Conservation (phyloP, 2,888 invertebrate species). For the Campoletis raptor region DNA sequence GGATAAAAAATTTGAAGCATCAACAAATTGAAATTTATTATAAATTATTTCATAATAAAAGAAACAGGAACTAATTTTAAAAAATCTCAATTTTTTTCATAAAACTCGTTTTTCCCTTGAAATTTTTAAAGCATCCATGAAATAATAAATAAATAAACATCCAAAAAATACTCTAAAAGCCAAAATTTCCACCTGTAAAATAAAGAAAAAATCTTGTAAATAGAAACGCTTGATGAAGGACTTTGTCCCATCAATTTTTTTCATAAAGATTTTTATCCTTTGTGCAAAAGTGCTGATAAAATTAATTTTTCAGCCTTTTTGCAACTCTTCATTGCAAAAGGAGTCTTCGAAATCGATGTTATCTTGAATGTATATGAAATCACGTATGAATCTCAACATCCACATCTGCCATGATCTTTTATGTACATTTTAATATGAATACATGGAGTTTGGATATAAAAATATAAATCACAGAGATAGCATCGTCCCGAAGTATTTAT, state of each 20-base stretch:
- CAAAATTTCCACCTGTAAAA: neutral
- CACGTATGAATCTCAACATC: neutral
- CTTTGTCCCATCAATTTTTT: neutral
- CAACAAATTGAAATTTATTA: neutral
- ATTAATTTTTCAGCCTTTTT: neutral
- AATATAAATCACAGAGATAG: neutral
- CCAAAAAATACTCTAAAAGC: neutral
- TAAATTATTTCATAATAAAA: neutral
- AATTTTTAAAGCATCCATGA: neutral
- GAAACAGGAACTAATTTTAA: neutral
- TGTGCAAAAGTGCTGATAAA: neutral
- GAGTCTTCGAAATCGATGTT: neutral
- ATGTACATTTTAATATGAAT: neutral
- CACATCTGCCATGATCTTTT: neutral
- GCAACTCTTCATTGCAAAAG: neutral
- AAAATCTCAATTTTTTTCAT: neutral
- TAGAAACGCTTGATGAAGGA: neutral
- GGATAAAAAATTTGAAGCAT: neutral
- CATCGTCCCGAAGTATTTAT: neutral
- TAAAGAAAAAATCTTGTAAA: neutral
- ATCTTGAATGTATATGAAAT: slow-evolving; percentile 4
- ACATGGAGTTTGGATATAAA: neutral
- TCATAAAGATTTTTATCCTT: neutral
- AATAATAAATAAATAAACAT: neutral
- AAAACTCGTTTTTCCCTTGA: neutral